Percentiles rank a stretch among this genome's conserved stretches.
phyloP scores from a whole-genome alignment of 2,113 vertebrate species.

The Urocitellus parryii region DNA sequence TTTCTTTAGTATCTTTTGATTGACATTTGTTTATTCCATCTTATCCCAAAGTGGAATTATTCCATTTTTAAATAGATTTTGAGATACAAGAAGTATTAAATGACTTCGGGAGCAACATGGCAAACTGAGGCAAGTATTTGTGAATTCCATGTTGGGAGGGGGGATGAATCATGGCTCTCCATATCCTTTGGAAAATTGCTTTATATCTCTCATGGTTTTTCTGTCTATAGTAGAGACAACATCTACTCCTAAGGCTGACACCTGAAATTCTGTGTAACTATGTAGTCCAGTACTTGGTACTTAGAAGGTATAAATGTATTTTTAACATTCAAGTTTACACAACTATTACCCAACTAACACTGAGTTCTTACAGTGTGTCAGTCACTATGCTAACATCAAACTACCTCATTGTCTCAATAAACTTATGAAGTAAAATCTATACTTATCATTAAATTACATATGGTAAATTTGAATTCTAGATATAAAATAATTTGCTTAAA shows the following conservation, averaged over 20 bases:
- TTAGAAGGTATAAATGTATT: background rate
- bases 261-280: background rate
- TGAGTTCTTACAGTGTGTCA: background rate
- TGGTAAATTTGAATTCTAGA: background rate
- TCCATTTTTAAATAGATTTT: constrained; percentile 26
- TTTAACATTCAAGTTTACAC: background rate
- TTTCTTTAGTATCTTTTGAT: background rate
- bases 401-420: background rate
- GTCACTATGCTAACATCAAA: background rate
- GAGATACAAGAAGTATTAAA: background rate
- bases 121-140: background rate
- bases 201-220: background rate
- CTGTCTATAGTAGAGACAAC: background rate
- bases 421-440: background rate
- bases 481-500: constrained; percentile 11
- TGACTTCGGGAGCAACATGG: background rate
- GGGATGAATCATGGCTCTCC: background rate
- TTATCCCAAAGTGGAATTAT: background rate
- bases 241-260: background rate
- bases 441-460: background rate
- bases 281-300: background rate
- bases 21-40: background rate
- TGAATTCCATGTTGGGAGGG: background rate
- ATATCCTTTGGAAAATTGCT: background rate
- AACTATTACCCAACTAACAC: background rate